phyloP scores from a whole-genome alignment of 2,888 invertebrate genomes.

The Palloptera scutellata region DNA sequence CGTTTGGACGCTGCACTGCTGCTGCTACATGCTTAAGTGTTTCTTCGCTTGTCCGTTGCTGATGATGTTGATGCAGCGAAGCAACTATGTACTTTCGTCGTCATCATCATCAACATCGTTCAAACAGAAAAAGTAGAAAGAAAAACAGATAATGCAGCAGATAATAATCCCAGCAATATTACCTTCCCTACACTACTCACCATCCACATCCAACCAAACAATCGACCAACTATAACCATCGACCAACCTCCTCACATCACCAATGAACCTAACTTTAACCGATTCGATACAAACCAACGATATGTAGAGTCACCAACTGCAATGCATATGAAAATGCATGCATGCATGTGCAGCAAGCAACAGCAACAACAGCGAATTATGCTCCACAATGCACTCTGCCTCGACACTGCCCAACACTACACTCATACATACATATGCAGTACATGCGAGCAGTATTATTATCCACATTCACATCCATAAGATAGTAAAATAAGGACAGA shows the following conservation, averaged over 20 bases:
- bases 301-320: background rate
- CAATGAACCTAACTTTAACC: background rate
- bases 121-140: background rate
- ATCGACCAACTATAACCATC: background rate
- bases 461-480: background rate
- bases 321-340: background rate
- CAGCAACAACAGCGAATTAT: background rate
- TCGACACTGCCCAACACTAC: background rate
- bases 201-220: background rate
- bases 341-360: background rate
- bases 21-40: background rate
- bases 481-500: background rate
- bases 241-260: background rate
- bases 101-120: background rate
- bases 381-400: too few relatives aligned
- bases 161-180: background rate
- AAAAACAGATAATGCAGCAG: constrained; percentile 4
- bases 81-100: background rate
- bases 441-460: background rate
- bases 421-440: background rate
- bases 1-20: background rate
- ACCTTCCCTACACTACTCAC: too few relatives aligned
- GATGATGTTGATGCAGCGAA: constrained; percentile 8
- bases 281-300: background rate
- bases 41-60: background rate